Evolutionary conservation across 2,797 vertebrate genomes (phyloP).

Genomic region (Mus minutoides): DNA sequence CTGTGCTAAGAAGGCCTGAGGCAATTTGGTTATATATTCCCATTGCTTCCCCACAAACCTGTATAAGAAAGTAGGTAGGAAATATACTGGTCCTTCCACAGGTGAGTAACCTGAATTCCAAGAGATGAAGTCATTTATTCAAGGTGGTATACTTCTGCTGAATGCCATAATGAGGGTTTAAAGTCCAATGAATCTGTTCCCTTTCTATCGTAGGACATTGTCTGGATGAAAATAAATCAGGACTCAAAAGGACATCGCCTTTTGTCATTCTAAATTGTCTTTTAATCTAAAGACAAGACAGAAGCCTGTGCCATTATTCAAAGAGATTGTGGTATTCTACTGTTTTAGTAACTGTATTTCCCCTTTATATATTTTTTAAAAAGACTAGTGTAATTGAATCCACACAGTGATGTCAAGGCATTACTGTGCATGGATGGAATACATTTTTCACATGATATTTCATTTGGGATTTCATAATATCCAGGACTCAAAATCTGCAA

Average conservation of each 20-base stretch:
- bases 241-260: slow-evolving; percentile 10
- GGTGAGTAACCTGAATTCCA: background rate
- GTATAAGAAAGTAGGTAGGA: background rate
- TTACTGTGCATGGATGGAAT: background rate
- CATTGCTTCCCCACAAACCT: background rate
- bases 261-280: slow-evolving; percentile 52
- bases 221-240: slow-evolving; percentile 51
- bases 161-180: slow-evolving; percentile 13
- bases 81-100: background rate
- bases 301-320: slow-evolving; percentile 31
- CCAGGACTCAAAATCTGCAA: slow-evolving; percentile 58
- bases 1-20: background rate
- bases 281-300: background rate
- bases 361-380: slow-evolving; percentile 44
- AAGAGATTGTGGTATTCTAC: slow-evolving; percentile 9
- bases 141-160: background rate
- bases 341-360: slow-evolving; percentile 49
- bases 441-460: slow-evolving; percentile 48
- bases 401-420: background rate
- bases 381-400: slow-evolving; percentile 52
- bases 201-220: background rate
- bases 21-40: background rate
- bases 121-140: slow-evolving; percentile 12
- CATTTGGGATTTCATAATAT: slow-evolving; percentile 35
- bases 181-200: background rate